Conservation (phyloP, 1,140 invertebrate genomes). For the Nilaparvata lugens region DNA sequence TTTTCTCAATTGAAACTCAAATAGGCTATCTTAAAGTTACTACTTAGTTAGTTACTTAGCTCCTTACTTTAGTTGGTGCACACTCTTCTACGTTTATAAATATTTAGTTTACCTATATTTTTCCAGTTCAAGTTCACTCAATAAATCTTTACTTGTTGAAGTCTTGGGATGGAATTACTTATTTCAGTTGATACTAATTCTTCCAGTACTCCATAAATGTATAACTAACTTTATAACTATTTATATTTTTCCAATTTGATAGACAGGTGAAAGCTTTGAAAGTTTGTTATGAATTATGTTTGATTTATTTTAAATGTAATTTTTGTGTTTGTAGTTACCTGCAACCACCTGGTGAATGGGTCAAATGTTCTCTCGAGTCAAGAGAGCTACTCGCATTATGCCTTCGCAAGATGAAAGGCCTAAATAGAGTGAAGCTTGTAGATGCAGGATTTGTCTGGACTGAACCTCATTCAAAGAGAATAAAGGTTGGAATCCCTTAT, state of each 20-base stretch:
- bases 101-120: no score
- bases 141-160: background rate
- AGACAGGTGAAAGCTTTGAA: background rate
- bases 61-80: no score
- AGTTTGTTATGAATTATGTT: background rate
- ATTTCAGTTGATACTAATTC: background rate
- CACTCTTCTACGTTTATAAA: no score
- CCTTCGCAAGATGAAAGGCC: conserved; percentile 86
- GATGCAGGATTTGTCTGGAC: conserved; percentile 99
- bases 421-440: conserved; percentile 80
- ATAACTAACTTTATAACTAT: background rate
- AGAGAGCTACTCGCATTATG: conserved; percentile 86
- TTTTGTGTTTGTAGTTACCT: conserved; percentile 58
- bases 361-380: conserved; percentile 82
- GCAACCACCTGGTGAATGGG: conserved; percentile 88
- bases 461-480: conserved; percentile 95
- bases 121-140: no score
- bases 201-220: background rate
- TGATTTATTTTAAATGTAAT: background rate
- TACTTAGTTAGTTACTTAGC: no score
- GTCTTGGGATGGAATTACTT: background rate
- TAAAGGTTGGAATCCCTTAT: conserved; percentile 89
- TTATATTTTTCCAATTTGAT: background rate
- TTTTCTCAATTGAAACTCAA: no score
- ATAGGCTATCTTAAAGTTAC: no score